Conservation (phyloP, 2,888 invertebrate species). For the Doris montereyensis region DNA sequence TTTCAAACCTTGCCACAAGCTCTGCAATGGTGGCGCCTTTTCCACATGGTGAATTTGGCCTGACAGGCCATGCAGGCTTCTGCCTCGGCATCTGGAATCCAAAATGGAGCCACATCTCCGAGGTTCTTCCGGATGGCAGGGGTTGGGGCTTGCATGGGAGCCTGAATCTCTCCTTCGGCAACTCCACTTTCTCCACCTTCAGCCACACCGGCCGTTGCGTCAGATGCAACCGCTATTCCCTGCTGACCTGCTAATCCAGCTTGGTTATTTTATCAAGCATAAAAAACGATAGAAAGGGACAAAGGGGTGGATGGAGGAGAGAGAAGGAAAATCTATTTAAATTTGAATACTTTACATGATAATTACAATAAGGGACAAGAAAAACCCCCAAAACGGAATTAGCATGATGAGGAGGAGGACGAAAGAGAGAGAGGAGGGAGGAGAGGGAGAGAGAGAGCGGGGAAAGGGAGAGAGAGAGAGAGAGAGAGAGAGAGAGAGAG, state of each 20-base stretch:
- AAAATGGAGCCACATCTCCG: conserved; percentile 85
- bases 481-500: no score
- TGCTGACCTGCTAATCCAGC: background rate
- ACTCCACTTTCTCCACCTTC: conserved; percentile 29
- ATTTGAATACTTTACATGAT: no score
- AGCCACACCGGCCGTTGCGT: conserved; percentile 2
- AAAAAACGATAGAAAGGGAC: background rate
- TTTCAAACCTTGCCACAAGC: conserved; percentile 88
- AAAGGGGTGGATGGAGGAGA: no score
- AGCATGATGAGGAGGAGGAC: no score
- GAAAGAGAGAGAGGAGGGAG: no score
- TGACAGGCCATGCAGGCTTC: conserved; percentile 88
- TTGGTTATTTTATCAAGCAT: background rate
- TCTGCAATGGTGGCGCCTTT: conserved; percentile 86
- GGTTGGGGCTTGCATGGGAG: conserved; percentile 44
- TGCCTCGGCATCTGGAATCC: conserved; percentile 90
- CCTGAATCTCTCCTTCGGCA: conserved; percentile 33
- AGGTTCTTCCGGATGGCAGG: conserved; percentile 69
- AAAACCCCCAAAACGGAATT: no score
- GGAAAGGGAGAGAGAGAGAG: no score
- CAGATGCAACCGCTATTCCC: conserved; percentile 25
- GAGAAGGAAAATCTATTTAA: no score
- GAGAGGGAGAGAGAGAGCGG: no score
- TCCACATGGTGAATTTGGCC: conserved; percentile 85
- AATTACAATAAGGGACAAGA: no score